Evolutionary conservation across 2,113 vertebrate species (phyloP), one percentile per base, ranked within the genome.

Genomic region (Vimba vimba): DNA sequence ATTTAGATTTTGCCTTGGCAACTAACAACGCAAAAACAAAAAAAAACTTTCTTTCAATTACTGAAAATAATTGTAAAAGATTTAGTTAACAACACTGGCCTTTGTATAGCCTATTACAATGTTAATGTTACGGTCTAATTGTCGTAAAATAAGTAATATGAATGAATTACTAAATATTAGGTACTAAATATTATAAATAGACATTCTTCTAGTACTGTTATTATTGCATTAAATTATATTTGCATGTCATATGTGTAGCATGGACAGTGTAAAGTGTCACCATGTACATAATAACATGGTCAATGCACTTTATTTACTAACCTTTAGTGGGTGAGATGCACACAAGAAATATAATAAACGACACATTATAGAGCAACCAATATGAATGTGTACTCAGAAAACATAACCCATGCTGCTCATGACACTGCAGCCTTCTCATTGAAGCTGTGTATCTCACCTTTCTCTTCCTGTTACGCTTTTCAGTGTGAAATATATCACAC

Each of bases 401-500:
- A 45, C 62, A 66, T 64, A 64, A 80, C 60, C 60, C 43, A 47
- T 55, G 5, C 45, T 33, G 79, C 79, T 71, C 33, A 73, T 73
- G 30, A 66, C 59, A 81, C 60, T 81, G 1, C 21, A 83, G 47
- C 27, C 66, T 39, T 15, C 64, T 73, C 81, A 83, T 10, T 57
- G 8, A 25, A 83, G 47, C 47, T 57, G 81, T 83, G 66, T 36
- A 17, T 83, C 66, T 73, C 66, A 83, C 81, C 50, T 57, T 82
- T 82, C 66, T 73, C 39, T 82, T 83, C 23, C 50, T 3, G 50
- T 83, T 83, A 83, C 13, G 11, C 66, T 83, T 23, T 30, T 25
- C 6, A 25, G 66, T 83, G 81, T 83, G 81, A 83, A 83, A 83
- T 25, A 71, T 66, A 73, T 36, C 66, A 73, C 27, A 73, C 47